Evolutionary conservation across 2,113 vertebrate species (phyloP), one percentile per base, ranked within the genome.

Genomic region (Guaruba guarouba): DNA sequence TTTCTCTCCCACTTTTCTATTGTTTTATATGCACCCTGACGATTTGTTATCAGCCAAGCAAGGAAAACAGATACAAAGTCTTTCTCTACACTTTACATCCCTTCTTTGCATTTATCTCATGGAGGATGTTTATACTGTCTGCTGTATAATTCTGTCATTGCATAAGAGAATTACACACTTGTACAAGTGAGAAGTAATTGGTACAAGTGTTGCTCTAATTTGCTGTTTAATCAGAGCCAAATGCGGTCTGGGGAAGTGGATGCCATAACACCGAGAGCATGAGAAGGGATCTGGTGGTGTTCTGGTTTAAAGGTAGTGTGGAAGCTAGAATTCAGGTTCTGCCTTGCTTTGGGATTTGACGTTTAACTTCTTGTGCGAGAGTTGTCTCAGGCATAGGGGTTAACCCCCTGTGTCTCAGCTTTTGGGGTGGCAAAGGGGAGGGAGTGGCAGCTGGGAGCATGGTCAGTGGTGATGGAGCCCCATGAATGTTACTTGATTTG

Each of bases 171-270:
- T 92, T 96, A 94, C 94, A 88, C 75, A 54, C 71, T 96, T 93
- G 28, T 87, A 89, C 91, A 90, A 78, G 83, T 95, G 93, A 96
- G 80, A 95, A 96, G 78, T 89, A 92, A 84, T 92, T 93, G 68
- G 80, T 96, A 82, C 79, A 94, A 96, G 82, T 55, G 51, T 92
- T 95, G 64, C 37, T 93, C 39, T 95, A 63, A 86, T 87, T 93
- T 90, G 67, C 78, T 93, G 74, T 95, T 96, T 96, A 85, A 85
- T 97, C 88, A 93, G 90, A 95, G 62, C 68, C 91, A 92, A 88
- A 92, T 66, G 88, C 95, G 88, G 92, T 91, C 93, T 84, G 87
- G 90, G 78, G 67, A 91, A 86, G 85, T 41, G 90, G 68, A n/a
- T 61, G 31, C 78, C 23, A 1, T 48, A 66, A 79, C 0, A 0